Evolutionary conservation across 2,888 invertebrate genomes (phyloP).

Genomic region (Dicyrtoma fusca): DNA sequence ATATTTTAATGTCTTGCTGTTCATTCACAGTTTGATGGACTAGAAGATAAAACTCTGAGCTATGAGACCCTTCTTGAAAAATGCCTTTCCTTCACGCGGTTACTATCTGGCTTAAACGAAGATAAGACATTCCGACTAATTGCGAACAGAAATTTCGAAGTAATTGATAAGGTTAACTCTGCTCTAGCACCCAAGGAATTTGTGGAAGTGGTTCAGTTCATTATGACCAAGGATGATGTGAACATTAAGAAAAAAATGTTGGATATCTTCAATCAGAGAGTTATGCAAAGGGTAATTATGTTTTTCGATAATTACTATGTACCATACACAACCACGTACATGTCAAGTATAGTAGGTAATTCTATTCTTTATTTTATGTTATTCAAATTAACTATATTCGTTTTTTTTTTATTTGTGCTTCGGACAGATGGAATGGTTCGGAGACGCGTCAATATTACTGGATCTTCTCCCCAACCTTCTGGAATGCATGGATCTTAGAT

Average conservation of each 20-base stretch:
- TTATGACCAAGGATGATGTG: conserved; percentile 45
- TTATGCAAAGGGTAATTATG: conserved; percentile 50
- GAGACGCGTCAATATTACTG: conserved; percentile 46
- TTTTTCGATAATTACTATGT: too few species aligned
- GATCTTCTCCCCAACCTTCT: conserved; percentile 68
- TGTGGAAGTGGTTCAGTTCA: conserved; percentile 42
- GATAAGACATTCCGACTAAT: conserved; percentile 53
- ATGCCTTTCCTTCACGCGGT: conserved; percentile 48
- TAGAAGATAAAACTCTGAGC: conserved; percentile 39
- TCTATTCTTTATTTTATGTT: background rate
- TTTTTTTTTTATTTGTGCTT: conserved; percentile 2
- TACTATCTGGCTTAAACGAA: conserved; percentile 40
- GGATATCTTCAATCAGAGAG: conserved; percentile 54
- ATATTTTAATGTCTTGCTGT: background rate
- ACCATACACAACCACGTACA: too few species aligned
- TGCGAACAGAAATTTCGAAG: conserved; percentile 52
- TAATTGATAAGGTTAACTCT: conserved; percentile 52
- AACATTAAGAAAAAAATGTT: conserved; percentile 53
- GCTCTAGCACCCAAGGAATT: conserved; percentile 50
- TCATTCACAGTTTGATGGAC: conserved; percentile 44
- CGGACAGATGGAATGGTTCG: conserved; percentile 55
- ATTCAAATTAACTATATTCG: background rate
- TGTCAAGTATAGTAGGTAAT: too few species aligned
- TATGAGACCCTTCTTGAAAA: conserved; percentile 49
- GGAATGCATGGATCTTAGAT: conserved; percentile 60